These are phyloP conservation scores for Mycalesis mineus DNA, from an alignment of 2,888 invertebrate genomes.

Conservation along the genomic window DNA sequence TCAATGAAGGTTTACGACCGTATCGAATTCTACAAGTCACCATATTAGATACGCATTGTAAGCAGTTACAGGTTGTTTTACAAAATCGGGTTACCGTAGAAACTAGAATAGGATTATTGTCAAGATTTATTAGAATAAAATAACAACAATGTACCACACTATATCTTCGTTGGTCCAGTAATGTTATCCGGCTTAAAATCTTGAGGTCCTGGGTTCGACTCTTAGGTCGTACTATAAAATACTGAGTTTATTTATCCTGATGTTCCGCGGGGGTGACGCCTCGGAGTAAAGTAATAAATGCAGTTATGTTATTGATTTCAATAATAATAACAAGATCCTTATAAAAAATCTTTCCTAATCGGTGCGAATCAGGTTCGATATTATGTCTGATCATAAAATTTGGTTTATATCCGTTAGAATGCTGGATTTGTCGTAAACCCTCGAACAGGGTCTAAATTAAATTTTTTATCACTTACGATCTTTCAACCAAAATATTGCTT, in stretches of 20 bases:
- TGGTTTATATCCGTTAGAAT: constrained; percentile 19
- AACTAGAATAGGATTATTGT: neutral
- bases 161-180: too few relatives aligned
- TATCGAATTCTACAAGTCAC: neutral
- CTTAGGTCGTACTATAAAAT: too few relatives aligned
- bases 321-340: neutral
- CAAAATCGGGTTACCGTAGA: neutral
- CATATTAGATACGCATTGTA: neutral
- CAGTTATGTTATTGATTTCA: too few relatives aligned
- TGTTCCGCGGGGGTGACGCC: too few relatives aligned
- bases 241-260: too few relatives aligned
- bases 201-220: too few relatives aligned
- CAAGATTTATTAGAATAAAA: too few relatives aligned
- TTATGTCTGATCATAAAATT: constrained; percentile 21
- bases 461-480: constrained; percentile 11
- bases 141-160: too few relatives aligned
- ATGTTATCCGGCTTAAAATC: too few relatives aligned
- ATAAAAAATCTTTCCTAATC: constrained; percentile 19
- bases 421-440: constrained; percentile 19
- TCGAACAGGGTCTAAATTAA: constrained; percentile 22
- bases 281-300: too few relatives aligned
- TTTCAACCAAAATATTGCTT: neutral
- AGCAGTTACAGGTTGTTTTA: neutral
- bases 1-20: neutral
- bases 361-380: constrained; percentile 19